Base-by-base conservation (phyloP, 2,797 vertebrate genomes). In the Acanthornis magna region DNA sequence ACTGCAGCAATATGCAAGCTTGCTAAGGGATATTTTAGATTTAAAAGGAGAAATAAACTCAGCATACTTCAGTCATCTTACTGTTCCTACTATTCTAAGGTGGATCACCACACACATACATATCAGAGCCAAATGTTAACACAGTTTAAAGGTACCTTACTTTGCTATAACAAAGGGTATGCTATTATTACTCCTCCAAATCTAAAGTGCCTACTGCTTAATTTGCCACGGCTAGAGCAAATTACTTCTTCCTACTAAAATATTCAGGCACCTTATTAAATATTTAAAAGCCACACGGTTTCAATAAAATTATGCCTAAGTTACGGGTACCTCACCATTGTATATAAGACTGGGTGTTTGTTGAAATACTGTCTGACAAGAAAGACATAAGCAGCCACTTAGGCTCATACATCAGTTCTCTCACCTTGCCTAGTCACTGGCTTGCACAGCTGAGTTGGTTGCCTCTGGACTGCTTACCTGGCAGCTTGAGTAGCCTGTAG, bases 401-500 rank as follows among this genome's bases (percentile, higher is more conserved):
- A 0, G 3, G 26, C 23, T 84, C 17, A 7, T 5, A 72, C 50
- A 9, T 32, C 16, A 68, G 1, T 38, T 58, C 25, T 89, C 51
- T 79, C 40, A 55, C 29, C 32, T 68, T 51, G 30, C 23, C 57
- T 26, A 16, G 57, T 76, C 54, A 62, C 18, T 58, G 45, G 13
- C 30, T 67, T 45, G 58, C 17, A 74, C 42, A 77, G 43, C 27
- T 47, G 27, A 71, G 40, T 1, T 22, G 8, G 34, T 36, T 76
- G 74, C 40, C 32, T 47, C 17, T 32, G 11, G 26, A 57, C 7
- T 17, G 38, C 97, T 97, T 98, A 99, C 99, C 99, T 98, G 85
- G 99, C 99, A 95, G 99, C 99, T 91, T 99, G 99, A 26, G 99
- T 99, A 25, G 99, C 99, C 92, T 99, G 98, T 26, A 99, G 97